Conservation (phyloP, 1,140 invertebrate genomes). For the Lutraria rhynchaena region DNA sequence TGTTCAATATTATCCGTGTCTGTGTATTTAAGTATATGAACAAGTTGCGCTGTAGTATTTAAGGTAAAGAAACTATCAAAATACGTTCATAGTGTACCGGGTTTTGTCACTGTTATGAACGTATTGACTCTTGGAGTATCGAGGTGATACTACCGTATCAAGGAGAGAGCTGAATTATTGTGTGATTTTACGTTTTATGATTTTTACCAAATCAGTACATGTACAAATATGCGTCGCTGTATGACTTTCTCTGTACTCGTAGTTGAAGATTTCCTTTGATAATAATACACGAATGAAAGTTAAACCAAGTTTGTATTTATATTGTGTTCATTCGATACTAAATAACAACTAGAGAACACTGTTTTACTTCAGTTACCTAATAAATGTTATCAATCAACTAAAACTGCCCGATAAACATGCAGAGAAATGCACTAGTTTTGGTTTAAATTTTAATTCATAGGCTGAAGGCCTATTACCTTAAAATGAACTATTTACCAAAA, state of each 20-base stretch:
- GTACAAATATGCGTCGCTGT: not conserved
- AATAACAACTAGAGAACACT: no score
- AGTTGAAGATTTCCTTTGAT: not conserved
- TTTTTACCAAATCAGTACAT: not conserved
- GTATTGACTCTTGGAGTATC: conserved; percentile 10
- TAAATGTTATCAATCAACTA: no score
- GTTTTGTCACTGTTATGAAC: not conserved
- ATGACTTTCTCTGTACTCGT: not conserved
- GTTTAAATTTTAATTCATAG: not conserved
- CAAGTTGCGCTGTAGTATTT: conserved; percentile 16
- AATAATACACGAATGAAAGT: not conserved
- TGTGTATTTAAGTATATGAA: not conserved
- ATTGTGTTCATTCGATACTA: no score
- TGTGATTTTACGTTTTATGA: no score
- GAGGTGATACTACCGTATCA: not conserved
- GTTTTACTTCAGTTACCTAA: no score
- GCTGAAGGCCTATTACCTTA: not conserved
- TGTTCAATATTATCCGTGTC: conserved; percentile 19
- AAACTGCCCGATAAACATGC: no score
- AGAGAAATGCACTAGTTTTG: no score
- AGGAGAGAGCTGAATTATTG: not conserved
- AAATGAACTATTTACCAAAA: conserved; percentile 1
- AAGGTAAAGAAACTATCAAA: conserved; percentile 34
- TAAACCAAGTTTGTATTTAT: not conserved
- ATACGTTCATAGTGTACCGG: conserved; percentile 10